These are phyloP conservation scores for Cremastobaeus sp. DNA, from an alignment of 2,888 invertebrate species.

Conservation along the genomic window DNA sequence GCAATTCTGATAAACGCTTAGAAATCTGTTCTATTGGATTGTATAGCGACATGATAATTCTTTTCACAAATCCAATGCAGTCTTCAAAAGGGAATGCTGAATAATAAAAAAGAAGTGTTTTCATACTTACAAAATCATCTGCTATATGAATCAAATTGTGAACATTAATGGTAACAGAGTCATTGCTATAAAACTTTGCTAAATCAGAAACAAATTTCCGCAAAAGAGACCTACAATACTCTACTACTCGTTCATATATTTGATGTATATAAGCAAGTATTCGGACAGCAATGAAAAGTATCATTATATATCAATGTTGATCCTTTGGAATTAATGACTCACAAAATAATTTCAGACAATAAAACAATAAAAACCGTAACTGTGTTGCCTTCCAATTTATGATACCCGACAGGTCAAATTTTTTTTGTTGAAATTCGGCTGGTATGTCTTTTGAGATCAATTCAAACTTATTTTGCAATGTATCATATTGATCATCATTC, in stretches of 20 bases:
- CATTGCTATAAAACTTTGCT: conserved; percentile 1
- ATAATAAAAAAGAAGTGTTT: conserved; percentile 4
- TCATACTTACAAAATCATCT: conserved; percentile 19
- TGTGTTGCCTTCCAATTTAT: neutral
- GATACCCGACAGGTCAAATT: neutral
- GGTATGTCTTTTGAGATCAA: neutral
- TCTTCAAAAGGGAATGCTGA: conserved; percentile 33
- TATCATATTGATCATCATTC: no score
- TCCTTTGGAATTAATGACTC: neutral
- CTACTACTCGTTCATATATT: neutral
- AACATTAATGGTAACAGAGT: neutral
- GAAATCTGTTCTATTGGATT: conserved; percentile 13
- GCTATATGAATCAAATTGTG: conserved; percentile 9
- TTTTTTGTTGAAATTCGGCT: neutral
- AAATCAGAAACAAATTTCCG: neutral
- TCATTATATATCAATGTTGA: neutral
- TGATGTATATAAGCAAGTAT: conserved; percentile 4
- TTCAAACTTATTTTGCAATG: conserved; percentile 2
- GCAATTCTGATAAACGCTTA: conserved; percentile 29
- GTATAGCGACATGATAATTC: conserved; percentile 22
- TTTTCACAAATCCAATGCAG: conserved; percentile 35
- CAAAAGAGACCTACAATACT: conserved; percentile 1
- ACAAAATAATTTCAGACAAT: conserved; percentile 1
- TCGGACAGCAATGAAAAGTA: conserved; percentile 1
- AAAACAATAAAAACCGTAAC: conserved; percentile 9